Base-by-base conservation (phyloP, 2,797 vertebrate genomes). In the Heteromormyrus szaboi region DNA sequence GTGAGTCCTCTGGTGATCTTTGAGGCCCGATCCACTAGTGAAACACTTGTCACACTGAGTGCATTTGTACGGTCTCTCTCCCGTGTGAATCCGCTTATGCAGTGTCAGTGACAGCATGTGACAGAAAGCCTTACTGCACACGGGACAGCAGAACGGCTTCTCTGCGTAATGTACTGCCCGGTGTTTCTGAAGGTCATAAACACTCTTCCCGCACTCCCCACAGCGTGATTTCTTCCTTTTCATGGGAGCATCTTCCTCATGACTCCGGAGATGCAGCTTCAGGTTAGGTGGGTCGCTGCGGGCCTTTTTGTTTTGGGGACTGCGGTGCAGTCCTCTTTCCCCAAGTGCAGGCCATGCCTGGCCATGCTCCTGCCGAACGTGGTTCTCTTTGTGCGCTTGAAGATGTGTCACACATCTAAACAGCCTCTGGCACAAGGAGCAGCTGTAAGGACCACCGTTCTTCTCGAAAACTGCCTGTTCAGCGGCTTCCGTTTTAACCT, bases 181-280 rank as follows among this genome's bases (percentile, higher is more conserved):
- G 92, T 93, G 93, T 37, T 92, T 92, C 4, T 92, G 93, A 90
- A 94, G 92, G 92, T 93, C 93, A 53, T 25, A 11, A 25, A 50
- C 6, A 5, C 83, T 50, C 50, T 53, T 85, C 3, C 22, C 46
- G 4, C 17, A 51, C 48, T 51, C 50, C 53, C 50, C 11, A 14
- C 83, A 85, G 22, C 3, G 12, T 4, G 22, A 25, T 85, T 44
- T 44, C 72, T 44, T 44, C 46, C 4, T 53, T 33, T 85, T 50
- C 46, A 29, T 1, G 8, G 72, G 56, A 6, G 8, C 44, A 22
- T 46, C 37, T 14, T 48, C 11, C 19, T 33, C 4, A 46, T 51
- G 62, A 65, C 37, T n/a, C 12, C 4, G 41, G 44, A 87, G 41
- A 50, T 72, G 59, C 41, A 51, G 19, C 22, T 68, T 72, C 17